These are phyloP conservation scores for Diarsia dahlii DNA, from an alignment of 2,888 invertebrate genomes.

Conservation along the genomic window DNA sequence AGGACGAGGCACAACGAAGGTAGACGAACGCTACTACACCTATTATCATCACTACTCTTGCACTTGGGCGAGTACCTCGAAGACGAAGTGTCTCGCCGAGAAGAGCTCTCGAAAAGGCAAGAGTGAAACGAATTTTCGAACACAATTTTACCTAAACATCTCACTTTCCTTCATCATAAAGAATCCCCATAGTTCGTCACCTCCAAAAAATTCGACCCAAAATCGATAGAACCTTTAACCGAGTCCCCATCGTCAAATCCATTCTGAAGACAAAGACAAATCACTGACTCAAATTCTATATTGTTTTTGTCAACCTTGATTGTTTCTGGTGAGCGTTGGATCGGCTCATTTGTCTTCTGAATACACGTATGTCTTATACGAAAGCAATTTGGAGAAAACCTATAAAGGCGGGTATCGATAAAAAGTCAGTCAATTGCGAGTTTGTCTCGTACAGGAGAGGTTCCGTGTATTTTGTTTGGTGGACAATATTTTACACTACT, in stretches of 20 bases:
- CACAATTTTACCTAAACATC: not conserved
- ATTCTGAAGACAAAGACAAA: slow-evolving; percentile 74
- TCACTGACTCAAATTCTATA: slow-evolving; percentile 74
- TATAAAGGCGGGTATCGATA: slow-evolving; percentile 64
- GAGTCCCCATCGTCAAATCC: slow-evolving; percentile 66
- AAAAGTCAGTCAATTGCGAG: slow-evolving; percentile 11
- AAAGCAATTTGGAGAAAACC: slow-evolving; percentile 68
- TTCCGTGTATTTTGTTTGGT: not conserved
- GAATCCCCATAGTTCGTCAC: not conserved
- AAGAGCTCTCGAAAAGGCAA: not conserved
- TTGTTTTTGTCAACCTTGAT: slow-evolving; percentile 73
- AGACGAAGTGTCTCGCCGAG: not conserved
- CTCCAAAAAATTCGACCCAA: slow-evolving; percentile 7
- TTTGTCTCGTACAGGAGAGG: not conserved
- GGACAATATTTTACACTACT: not conserved
- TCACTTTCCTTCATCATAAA: not conserved
- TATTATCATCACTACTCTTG: too few species aligned
- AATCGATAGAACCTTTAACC: slow-evolving; percentile 42
- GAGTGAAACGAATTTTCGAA: not conserved
- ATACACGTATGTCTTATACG: slow-evolving; percentile 60
- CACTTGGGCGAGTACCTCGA: not conserved
- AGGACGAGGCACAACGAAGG: not conserved
- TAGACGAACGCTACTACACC: not conserved
- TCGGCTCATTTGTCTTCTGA: slow-evolving; percentile 71
- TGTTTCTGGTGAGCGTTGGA: slow-evolving; percentile 69